Evolutionary conservation across 2,797 vertebrate genomes (phyloP), one percentile per base, ranked within the genome.

Genomic region (Eurystomus glaucurus): DNA sequence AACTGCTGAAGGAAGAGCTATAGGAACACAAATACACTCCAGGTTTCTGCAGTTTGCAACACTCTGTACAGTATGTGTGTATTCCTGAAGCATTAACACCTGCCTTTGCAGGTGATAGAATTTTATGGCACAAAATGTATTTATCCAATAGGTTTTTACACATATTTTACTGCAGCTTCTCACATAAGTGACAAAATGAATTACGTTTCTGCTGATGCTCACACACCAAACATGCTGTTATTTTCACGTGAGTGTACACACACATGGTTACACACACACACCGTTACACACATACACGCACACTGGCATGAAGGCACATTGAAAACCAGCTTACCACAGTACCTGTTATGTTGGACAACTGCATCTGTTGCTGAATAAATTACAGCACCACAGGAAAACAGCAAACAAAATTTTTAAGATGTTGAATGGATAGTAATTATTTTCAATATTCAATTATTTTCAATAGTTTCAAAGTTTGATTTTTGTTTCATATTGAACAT

Each of bases 1-100:
- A 69, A 46, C 90, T 51, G 29, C 12, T 78, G 80, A 72, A 85
- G 75, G 61, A 75, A 93, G 25, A 88, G 26, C 43, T 58, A 39
- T 29, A 75, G 51, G 31, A 80, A 41, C 52, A 71, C 52, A 86
- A 82, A 51, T 33, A 86, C 7, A 12, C 11, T 37, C 51, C 35
- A 39, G 29, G 14, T 60, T 87, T 70, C 65, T 61, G 41, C 61
- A 79, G 41, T 12, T 74, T 87, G 62, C 66, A 69, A 26, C 28
- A 19, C 14, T 66, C 6, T 33, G 23, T 83, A 39, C 2, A 1
- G 9, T 82, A 48, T 50, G 37, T n/a, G n/a, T 79, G 23, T 68
- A 58, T 83, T 94, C 64, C 84, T 80, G 23, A 77, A 89, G 31
- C 74, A 91, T 46, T 93, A 82, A 90, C 88, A 95, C 77, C 71